Evolutionary conservation across 2,113 vertebrate species (phyloP).

Genomic region (Terrapene triunguis): DNA sequence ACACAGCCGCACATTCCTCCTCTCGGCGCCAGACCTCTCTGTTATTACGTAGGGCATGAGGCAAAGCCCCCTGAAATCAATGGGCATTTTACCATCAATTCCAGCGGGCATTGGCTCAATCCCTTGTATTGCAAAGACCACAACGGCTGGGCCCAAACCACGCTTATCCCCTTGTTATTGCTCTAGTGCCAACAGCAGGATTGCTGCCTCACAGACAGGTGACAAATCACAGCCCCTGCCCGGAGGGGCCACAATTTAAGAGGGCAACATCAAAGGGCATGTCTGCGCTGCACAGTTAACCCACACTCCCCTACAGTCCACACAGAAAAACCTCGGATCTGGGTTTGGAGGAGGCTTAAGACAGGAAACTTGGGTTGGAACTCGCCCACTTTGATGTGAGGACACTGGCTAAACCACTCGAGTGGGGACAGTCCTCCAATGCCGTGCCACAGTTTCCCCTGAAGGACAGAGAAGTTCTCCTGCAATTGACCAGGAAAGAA

Average conservation of each 20-base stretch:
- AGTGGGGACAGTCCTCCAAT: too few relatives aligned
- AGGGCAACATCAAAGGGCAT: neutral
- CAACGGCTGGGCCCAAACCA: neutral
- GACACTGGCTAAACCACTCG: too few relatives aligned
- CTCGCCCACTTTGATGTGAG: too few relatives aligned
- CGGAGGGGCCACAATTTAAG: neutral
- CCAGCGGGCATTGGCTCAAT: too few relatives aligned
- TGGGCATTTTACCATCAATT: neutral
- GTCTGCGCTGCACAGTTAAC: neutral
- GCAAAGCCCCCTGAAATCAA: neutral
- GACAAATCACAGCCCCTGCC: neutral
- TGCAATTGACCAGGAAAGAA: too few relatives aligned
- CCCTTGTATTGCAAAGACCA: neutral
- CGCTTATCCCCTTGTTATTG: neutral
- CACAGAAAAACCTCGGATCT: too few relatives aligned
- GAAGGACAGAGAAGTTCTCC: too few relatives aligned
- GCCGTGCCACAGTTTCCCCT: too few relatives aligned
- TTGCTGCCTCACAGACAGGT: neutral
- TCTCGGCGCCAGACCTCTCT: accelerated
- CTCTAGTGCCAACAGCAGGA: neutral
- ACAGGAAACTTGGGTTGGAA: too few relatives aligned
- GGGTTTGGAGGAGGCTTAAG: too few relatives aligned
- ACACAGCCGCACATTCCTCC: neutral
- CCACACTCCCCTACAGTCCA: neutral
- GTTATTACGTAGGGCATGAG: neutral